Conservation (phyloP, 2,113 vertebrate genomes). For the Serinus canaria region DNA sequence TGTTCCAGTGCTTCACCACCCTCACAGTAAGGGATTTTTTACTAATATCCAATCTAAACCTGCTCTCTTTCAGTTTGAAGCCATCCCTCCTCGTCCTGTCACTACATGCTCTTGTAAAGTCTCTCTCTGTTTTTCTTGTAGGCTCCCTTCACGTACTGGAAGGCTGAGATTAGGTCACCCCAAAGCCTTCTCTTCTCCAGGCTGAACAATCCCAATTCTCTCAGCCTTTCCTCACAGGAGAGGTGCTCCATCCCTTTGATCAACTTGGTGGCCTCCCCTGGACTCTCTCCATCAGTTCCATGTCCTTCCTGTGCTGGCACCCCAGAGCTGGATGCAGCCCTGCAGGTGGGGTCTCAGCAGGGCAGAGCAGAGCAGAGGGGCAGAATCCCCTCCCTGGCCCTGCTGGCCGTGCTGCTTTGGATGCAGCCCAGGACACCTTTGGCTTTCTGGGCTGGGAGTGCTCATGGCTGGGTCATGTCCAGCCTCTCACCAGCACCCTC, state of each 20-base stretch:
- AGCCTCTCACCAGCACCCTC: neutral
- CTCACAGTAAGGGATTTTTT: neutral
- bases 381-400: neutral
- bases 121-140: neutral
- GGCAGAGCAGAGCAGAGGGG: neutral
- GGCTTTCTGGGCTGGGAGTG: neutral
- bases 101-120: neutral
- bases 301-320: neutral
- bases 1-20: neutral
- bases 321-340: neutral
- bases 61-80: neutral
- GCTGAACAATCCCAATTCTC: accelerated
- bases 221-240: neutral
- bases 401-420: neutral
- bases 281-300: neutral
- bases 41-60: neutral
- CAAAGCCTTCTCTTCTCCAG: neutral
- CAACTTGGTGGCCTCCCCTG: neutral
- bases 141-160: neutral
- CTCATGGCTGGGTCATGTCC: neutral
- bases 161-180: neutral
- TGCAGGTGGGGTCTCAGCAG: neutral
- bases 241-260: neutral
- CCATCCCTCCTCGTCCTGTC: neutral
- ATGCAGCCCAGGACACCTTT: neutral